Conservation (phyloP, 2,888 invertebrate genomes). For the Protodeltote pygarga region DNA sequence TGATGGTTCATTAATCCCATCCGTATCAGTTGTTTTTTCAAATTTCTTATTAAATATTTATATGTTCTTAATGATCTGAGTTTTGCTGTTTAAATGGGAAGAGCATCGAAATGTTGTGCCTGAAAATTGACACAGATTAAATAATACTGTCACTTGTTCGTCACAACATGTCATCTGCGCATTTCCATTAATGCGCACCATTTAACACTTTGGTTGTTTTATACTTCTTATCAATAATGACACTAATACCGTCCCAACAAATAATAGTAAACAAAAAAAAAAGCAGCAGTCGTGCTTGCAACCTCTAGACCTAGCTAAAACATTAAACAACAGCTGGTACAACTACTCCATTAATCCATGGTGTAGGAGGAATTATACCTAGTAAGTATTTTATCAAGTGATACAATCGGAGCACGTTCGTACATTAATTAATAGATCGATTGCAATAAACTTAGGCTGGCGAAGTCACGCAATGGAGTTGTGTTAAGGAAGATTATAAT, state of each 20-base stretch:
- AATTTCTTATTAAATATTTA: too few species aligned
- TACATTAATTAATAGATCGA: conserved; percentile 4
- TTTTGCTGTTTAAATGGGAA: too few species aligned
- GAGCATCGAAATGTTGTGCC: too few species aligned
- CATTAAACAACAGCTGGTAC: not conserved
- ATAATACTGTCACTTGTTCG: conserved; percentile 1
- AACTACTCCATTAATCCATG: not conserved
- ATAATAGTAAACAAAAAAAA: too few species aligned
- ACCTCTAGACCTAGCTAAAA: too few species aligned
- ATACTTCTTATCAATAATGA: conserved; percentile 14
- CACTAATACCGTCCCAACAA: conserved; percentile 2
- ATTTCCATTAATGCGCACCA: conserved; percentile 18
- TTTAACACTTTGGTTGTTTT: conserved; percentile 28
- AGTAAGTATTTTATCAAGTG: not conserved
- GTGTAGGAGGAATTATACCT: not conserved
- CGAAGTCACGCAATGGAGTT: conserved; percentile 6
- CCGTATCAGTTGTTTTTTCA: too few species aligned
- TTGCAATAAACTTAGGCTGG: conserved; percentile 2
- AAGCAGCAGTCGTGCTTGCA: too few species aligned
- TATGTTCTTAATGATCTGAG: too few species aligned
- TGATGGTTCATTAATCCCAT: too few species aligned
- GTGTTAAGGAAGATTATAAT: too few species aligned
- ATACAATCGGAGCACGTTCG: not conserved
- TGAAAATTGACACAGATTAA: not conserved
- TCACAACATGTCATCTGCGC: not conserved